Percentiles rank a stretch among this genome's conserved stretches.
phyloP scores from a whole-genome alignment of 2,113 vertebrate species.

The Microtus richardsoni region DNA sequence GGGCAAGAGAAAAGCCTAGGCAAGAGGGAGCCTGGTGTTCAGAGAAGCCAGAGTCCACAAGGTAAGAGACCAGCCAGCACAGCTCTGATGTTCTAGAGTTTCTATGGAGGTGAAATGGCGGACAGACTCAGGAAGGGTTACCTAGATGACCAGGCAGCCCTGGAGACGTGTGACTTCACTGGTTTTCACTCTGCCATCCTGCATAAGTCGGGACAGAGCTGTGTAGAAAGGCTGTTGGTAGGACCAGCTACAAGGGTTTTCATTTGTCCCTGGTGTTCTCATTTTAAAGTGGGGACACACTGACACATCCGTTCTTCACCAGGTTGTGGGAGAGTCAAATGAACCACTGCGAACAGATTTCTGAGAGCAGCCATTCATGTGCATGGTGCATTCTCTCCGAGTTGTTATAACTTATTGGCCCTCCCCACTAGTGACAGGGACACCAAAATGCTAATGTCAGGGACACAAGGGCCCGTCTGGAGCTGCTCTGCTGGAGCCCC shows the following conservation, averaged over 20 bases:
- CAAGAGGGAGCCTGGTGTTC: neutral
- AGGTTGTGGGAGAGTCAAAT: neutral
- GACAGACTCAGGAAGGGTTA: neutral
- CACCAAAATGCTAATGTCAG: neutral
- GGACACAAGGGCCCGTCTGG: neutral
- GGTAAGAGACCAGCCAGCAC: neutral
- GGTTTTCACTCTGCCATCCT: neutral
- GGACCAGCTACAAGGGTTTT: neutral
- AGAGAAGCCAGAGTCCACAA: neutral
- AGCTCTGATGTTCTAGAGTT: neutral
- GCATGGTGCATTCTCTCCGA: neutral
- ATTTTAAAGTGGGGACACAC: neutral
- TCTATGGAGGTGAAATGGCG: fast-evolving
- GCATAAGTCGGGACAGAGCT: neutral
- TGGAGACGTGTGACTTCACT: neutral
- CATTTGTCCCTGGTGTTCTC: neutral
- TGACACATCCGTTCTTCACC: neutral
- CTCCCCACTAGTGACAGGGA: neutral
- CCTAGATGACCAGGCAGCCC: neutral
- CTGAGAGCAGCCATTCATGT: neutral
- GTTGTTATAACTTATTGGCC: neutral
- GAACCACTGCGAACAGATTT: neutral
- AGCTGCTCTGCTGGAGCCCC: neutral
- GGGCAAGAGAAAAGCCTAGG: neutral
- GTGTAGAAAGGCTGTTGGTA: fast-evolving